Base-by-base conservation (phyloP, 2,797 vertebrate species). In the Staurois parvus region DNA sequence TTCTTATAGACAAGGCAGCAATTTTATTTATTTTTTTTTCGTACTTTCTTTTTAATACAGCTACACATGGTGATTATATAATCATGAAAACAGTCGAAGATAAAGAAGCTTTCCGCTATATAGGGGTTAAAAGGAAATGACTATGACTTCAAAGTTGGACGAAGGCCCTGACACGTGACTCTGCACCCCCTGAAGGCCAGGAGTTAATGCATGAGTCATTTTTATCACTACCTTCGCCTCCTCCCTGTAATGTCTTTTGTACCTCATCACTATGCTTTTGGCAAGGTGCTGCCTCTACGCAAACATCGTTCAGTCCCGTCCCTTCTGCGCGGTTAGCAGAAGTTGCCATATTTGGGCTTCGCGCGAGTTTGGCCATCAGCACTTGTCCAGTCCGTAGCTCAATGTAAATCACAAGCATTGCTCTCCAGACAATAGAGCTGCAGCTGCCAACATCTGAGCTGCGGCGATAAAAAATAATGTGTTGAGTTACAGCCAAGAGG, bases 281-380 rank as follows among this genome's bases (percentile, higher is more conserved):
- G 85, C 85, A 78, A 76, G 80, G 56, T 40, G 29, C 76, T 52
- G 68, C 45, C 72, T 56, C 67, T 75, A 37, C 74, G 64, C 81
- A 87, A 79, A 74, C 75, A 83, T 68, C 26, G 13, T 70, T 73
- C 64, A 11, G 32, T 74, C 70, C 40, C 37, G 76, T 79, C 70
- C 74, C 37, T 79, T 83, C 67, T 76, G 72, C 79, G 28, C 59
- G 56, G 75, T 73, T 79, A 83, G 76, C 74, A 86, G 69, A 87
- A 83, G 75, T 84, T 87, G 68, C 85, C 85, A 83, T 86, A 86
- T 86, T 86, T 83, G 85, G 85, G 52, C 67, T 68, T 84, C 69
- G 81, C 69, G 76, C 68, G 81, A 68, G 85, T 79, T 67, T 87
- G 59, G 75, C 80, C 81, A 86, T 79, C 85, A 37, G 74, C 75